Conservation (phyloP, 64 coral and sea anemone genomes). For the Astreopora myriophthalma region DNA sequence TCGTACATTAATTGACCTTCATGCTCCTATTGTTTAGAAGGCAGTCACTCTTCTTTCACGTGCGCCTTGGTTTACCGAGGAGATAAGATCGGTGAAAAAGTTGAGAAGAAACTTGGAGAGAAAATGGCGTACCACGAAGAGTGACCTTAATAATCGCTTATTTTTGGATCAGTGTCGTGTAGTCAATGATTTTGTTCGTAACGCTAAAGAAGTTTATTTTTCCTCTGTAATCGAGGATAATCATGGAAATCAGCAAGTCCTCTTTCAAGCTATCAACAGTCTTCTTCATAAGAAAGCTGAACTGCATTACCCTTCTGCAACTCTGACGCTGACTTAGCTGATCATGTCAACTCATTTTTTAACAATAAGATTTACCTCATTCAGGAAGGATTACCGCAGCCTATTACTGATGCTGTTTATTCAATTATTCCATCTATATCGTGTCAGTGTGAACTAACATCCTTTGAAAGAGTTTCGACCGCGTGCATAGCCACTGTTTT, state of each 20-base stretch:
- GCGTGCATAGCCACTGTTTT: too few relatives aligned
- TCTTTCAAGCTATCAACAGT: neutral
- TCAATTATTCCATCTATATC: neutral
- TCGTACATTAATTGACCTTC: too few relatives aligned
- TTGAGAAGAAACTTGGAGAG: too few relatives aligned
- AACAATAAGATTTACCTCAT: neutral
- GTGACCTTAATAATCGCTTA: neutral
- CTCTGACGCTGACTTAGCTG: neutral
- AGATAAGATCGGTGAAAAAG: too few relatives aligned
- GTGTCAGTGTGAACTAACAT: neutral
- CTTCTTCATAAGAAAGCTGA: neutral
- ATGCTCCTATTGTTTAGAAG: conserved; percentile 48
- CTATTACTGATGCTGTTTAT: neutral
- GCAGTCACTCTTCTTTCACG: too few relatives aligned
- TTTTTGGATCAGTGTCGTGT: neutral
- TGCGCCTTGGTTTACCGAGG: too few relatives aligned
- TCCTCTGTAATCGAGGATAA: neutral
- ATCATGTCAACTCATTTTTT: neutral
- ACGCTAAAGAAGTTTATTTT: conserved; percentile 6
- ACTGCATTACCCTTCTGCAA: neutral
- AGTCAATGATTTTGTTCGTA: neutral
- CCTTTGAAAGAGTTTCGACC: neutral
- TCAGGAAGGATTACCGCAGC: neutral
- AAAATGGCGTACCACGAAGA: neutral
- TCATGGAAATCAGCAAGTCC: neutral